Conservation (phyloP, 2,113 vertebrate genomes). For the Rattus rattus region DNA sequence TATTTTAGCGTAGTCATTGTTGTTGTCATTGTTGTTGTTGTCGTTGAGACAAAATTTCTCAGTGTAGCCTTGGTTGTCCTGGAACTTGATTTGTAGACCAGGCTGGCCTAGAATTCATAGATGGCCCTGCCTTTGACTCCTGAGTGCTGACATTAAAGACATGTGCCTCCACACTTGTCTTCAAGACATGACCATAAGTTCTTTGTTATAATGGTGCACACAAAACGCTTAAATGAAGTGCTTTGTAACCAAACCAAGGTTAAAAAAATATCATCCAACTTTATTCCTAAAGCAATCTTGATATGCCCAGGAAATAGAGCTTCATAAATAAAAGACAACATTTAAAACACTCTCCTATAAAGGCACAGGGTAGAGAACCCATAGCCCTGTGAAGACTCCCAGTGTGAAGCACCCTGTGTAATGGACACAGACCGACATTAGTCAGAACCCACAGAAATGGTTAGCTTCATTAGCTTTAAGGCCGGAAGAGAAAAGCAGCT, state of each 20-base stretch:
- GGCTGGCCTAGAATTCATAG: neutral
- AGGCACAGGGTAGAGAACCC: neutral
- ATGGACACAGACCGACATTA: neutral
- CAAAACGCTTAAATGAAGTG: neutral
- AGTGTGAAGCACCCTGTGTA: neutral
- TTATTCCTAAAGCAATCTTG: conserved; percentile 27
- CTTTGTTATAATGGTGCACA: neutral
- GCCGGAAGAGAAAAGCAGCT: neutral
- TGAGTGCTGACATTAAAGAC: neutral
- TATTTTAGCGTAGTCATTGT: neutral
- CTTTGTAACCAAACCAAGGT: neutral
- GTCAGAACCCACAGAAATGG: neutral
- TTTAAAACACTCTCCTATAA: neutral
- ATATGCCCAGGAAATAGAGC: neutral
- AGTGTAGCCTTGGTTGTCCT: neutral
- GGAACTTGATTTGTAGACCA: neutral
- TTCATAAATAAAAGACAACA: conserved; percentile 15
- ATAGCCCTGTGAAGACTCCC: neutral
- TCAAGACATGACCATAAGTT: neutral
- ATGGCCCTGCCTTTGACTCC: neutral
- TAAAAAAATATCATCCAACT: conserved; percentile 1
- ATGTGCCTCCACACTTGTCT: neutral
- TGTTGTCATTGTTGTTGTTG: neutral
- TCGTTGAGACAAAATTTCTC: neutral
- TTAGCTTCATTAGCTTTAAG: neutral